Evolutionary conservation across 2,888 invertebrate species (phyloP).

Genomic region (Tuta absoluta): DNA sequence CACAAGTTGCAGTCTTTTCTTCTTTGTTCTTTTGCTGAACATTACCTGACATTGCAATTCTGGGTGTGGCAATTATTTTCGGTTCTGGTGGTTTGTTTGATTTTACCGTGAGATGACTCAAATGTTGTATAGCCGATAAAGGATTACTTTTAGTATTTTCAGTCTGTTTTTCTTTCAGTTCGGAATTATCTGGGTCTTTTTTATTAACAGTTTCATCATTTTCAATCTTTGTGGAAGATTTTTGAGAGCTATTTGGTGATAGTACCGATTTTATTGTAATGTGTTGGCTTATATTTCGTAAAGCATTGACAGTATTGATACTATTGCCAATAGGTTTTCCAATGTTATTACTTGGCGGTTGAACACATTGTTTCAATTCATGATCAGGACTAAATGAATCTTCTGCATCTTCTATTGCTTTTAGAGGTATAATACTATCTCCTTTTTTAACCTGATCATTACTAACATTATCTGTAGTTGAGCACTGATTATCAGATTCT

Average conservation of each 20-base stretch:
- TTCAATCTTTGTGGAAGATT: background rate
- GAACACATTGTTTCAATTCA: background rate
- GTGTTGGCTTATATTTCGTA: conserved; percentile 39
- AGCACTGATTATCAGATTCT: conserved; percentile 8
- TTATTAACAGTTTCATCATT: background rate
- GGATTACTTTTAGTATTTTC: conserved; percentile 34
- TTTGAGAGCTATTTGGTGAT: conserved; percentile 21
- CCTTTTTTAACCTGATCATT: conserved; percentile 5
- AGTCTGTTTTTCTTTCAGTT: background rate
- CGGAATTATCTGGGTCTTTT: background rate
- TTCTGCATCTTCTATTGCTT: background rate
- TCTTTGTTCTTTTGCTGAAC: conserved; percentile 17
- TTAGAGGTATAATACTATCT: conserved; percentile 13
- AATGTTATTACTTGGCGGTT: background rate
- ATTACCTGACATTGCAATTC: conserved; percentile 26
- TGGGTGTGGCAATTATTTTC: conserved; percentile 35
- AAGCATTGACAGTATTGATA: conserved; percentile 32
- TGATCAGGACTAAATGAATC: background rate
- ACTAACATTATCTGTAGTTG: background rate
- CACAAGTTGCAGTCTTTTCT: background rate
- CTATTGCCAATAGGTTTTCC: conserved; percentile 19
- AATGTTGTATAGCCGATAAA: conserved; percentile 55
- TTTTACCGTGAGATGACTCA: conserved; percentile 62
- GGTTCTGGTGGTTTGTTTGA: conserved; percentile 42
- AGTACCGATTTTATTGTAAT: conserved; percentile 33